Conservation (phyloP, 1,140 invertebrate species). For the Drosophila nasuta region DNA sequence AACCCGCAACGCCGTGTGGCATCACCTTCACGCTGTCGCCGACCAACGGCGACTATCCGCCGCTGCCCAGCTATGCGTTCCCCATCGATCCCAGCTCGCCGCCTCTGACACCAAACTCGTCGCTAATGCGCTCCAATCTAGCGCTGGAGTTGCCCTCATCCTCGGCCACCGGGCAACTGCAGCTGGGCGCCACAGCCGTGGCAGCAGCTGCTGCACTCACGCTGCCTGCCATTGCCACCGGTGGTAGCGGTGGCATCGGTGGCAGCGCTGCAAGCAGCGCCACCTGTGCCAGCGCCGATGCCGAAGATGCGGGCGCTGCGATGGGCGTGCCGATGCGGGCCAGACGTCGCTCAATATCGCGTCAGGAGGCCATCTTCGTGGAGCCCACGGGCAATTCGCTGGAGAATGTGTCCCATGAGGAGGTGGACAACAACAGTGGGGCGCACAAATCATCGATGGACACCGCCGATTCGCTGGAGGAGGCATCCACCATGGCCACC, state of each 20-base stretch:
- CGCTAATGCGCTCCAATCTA: constrained; percentile 71
- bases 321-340: constrained; percentile 80
- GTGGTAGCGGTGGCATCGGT: neutral
- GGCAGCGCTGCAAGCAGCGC: constrained; percentile 6
- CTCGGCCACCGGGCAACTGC: constrained; percentile 38
- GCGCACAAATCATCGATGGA: constrained; percentile 82
- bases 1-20: constrained; percentile 84
- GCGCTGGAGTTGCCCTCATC: constrained; percentile 85
- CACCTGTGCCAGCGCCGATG: constrained; percentile 63
- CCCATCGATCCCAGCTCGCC: constrained; percentile 85
- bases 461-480: constrained; percentile 86
- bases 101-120: constrained; percentile 85
- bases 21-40: constrained; percentile 90
- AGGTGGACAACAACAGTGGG: constrained; percentile 85
- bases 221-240: constrained; percentile 30
- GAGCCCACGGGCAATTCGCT: constrained; percentile 89
- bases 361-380: constrained; percentile 92
- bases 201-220: constrained; percentile 25
- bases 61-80: constrained; percentile 61
- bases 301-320: constrained; percentile 57
- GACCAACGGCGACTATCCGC: constrained; percentile 83
- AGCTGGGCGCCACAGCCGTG: constrained; percentile 35
- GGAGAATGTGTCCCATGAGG: constrained; percentile 87
- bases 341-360: constrained; percentile 88
- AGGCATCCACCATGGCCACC: constrained; percentile 78